Evolutionary conservation across 1,140 invertebrate species (phyloP), one percentile per base, ranked within the genome.

Genomic region (Aphelinus atriplicis): DNA sequence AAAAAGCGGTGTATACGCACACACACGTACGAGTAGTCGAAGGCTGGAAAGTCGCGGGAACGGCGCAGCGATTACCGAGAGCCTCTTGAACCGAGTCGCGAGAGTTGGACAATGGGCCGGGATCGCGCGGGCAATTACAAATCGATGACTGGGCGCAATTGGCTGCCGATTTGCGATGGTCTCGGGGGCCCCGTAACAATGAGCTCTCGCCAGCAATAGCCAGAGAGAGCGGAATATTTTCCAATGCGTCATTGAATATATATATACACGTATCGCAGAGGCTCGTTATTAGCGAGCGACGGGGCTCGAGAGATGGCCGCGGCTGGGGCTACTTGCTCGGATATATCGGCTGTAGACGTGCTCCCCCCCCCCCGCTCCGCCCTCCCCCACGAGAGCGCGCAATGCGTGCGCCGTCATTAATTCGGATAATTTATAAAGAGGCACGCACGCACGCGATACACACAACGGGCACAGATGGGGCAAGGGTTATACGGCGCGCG

Each of bases 351-450:
- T 26, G 26, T 26, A 26, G 26, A 26, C 26, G 26, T 26, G 26
- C 26, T 26, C 26, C 26, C 26, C 26, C 26, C 26, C 26, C 26
- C 26, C 26, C 26, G 26, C 26, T 26, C 26, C 26, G 26, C 26
- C 26, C 26, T 26, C 26, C 26, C 26, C 26, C 26, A 26, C 26
- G 26, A 26, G 26, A 26, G 26, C 26, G 26, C 26, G 26, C 26
- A 26, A 83, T 80, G 83, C 84, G 83, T 83, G 83, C 82, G 82
- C 79, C 79, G 80, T 87, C 86, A 86, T 88, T 87, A 88, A 88
- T 88, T 87, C 84, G 85, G 85, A 87, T 87, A 87, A 88, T 86
- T 85, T 85, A 84, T 84, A 83, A 84, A 86, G 81, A 84, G 78
- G 81, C 84, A 86, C 84, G 84, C 85, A 84, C 86, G 84, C 84